Percentiles rank a stretch among this genome's conserved stretches.
These are phyloP conservation scores for Electrona antarctica DNA, from an alignment of 2,113 vertebrate species.

Conservation along the genomic window DNA sequence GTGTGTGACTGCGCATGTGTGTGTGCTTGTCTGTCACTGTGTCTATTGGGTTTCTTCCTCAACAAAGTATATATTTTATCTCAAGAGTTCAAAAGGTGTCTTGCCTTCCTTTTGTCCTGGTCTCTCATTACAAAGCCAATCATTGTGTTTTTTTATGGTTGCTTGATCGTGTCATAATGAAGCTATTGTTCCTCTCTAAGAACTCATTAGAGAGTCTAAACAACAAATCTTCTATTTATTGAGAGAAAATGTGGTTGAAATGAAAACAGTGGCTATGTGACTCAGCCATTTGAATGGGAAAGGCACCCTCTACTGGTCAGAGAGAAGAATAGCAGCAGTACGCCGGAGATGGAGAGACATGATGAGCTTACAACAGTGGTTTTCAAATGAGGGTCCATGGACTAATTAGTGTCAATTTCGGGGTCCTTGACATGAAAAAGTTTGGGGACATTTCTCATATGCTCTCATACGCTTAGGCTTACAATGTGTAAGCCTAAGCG, in stretches of 20 bases:
- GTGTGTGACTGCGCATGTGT: neutral
- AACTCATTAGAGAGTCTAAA: constrained; percentile 74
- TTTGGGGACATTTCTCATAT: too few species aligned
- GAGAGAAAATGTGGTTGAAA: constrained; percentile 49
- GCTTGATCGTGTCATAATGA: constrained; percentile 70
- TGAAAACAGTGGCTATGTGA: constrained; percentile 34
- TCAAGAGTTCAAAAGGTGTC: constrained; percentile 43
- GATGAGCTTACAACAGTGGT: too few species aligned
- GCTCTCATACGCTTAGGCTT: too few species aligned
- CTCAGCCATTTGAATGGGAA: constrained; percentile 62
- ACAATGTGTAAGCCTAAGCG: too few species aligned
- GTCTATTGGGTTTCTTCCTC: constrained; percentile 26
- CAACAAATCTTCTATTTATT: constrained; percentile 62
- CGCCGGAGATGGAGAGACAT: neutral
- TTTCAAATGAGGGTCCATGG: too few species aligned
- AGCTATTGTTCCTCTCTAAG: constrained; percentile 54
- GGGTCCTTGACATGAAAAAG: too few species aligned
- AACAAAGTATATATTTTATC: constrained; percentile 34
- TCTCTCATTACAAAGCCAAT: constrained; percentile 70
- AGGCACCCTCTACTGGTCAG: constrained; percentile 73
- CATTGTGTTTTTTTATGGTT: constrained; percentile 62
- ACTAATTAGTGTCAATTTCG: too few species aligned
- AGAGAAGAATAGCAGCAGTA: constrained; percentile 46
- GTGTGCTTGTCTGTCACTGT: constrained; percentile 19
- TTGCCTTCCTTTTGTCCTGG: constrained; percentile 52